These are phyloP conservation scores for Danio tinwini DNA, from an alignment of 2,797 vertebrate species.

Conservation along the genomic window DNA sequence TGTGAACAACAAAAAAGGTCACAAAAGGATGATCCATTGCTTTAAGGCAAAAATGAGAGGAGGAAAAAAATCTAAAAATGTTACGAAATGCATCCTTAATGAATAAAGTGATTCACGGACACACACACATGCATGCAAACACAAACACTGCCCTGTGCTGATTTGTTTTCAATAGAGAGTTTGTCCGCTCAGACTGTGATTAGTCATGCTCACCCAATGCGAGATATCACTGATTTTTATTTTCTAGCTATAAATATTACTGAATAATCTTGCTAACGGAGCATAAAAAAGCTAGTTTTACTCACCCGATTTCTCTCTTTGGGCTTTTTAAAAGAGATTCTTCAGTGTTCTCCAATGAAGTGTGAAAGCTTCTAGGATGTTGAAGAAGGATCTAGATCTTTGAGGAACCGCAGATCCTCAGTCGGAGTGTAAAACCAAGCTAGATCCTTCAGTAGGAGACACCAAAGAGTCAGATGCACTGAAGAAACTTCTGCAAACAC, in stretches of 20 bases:
- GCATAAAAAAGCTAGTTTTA: neutral
- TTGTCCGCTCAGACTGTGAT: slow-evolving; percentile 14
- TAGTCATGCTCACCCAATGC: neutral
- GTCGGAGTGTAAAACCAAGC: slow-evolving; percentile 9
- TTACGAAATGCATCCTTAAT: neutral
- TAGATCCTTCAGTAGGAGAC: slow-evolving; percentile 39
- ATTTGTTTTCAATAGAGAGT: neutral
- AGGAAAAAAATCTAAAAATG: too few species aligned
- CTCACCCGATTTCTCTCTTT: slow-evolving; percentile 22
- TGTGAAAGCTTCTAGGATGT: neutral
- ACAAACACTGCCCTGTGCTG: slow-evolving; percentile 8
- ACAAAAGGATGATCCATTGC: neutral
- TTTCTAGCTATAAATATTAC: slow-evolving; percentile 2
- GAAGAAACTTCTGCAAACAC: slow-evolving; percentile 18
- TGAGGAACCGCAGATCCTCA: slow-evolving; percentile 13
- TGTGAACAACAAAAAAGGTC: neutral
- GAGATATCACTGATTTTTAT: neutral
- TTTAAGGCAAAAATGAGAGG: neutral
- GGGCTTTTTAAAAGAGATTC: neutral
- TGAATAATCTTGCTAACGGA: neutral
- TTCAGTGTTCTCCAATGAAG: neutral
- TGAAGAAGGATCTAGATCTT: slow-evolving; percentile 3
- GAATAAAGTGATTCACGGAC: slow-evolving; percentile 3
- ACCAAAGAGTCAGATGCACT: slow-evolving; percentile 47
- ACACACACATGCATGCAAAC: slow-evolving; percentile 3